Conservation (phyloP, 2,113 vertebrate species). For the Coregonus clupeaformis region DNA sequence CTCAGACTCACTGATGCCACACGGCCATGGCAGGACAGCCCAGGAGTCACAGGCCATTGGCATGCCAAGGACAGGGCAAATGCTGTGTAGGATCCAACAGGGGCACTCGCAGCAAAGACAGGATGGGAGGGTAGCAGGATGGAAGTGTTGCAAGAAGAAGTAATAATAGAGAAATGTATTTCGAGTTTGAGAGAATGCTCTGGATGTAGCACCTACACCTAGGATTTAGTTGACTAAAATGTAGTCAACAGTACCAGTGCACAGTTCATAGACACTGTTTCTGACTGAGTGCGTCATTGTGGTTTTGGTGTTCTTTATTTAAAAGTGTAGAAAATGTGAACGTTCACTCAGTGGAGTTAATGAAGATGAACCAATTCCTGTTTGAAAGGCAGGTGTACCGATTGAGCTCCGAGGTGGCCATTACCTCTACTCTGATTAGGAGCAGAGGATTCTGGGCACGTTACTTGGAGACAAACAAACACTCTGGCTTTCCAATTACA, state of each 20-base stretch:
- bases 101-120: not conserved
- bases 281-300: no score
- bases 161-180: not conserved
- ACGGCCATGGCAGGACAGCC: not conserved
- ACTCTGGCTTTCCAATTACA: no score
- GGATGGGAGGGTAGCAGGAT: not conserved
- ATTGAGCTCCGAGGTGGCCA: slow-evolving; percentile 60
- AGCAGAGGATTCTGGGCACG: slow-evolving; percentile 51
- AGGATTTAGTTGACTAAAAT: not conserved
- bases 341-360: slow-evolving; percentile 36
- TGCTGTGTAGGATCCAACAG: not conserved
- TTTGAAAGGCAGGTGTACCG: slow-evolving; percentile 50
- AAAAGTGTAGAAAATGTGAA: not conserved
- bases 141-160: not conserved
- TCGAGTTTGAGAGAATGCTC: not conserved
- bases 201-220: not conserved
- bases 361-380: slow-evolving; percentile 53
- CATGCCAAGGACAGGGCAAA: not conserved
- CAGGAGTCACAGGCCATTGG: no score
- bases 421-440: slow-evolving; percentile 65
- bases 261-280: not conserved
- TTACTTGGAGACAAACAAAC: slow-evolving; percentile 43
- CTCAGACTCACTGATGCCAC: not conserved
- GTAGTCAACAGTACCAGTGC: not conserved
- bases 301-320: not conserved